A percentile compares a stretch with the other conserved stretches of the same genome.
Conservation (phyloP, 2,888 invertebrate genomes). For the Drosophila multiciliata region DNA sequence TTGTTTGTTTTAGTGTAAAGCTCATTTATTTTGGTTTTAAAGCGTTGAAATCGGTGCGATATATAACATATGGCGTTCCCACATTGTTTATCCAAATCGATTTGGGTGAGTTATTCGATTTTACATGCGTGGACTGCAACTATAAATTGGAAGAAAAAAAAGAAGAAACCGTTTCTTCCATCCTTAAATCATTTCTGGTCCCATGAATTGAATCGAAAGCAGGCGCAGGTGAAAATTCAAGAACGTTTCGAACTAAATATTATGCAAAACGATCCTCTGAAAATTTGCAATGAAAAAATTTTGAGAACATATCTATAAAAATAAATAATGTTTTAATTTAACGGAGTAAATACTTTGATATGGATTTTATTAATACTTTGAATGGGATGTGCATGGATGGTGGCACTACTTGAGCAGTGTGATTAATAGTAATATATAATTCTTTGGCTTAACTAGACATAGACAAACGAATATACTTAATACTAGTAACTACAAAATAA, state of each 20-base stretch:
- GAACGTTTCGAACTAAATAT: slow-evolving; percentile 46
- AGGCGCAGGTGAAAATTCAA: slow-evolving; percentile 43
- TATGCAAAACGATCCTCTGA: slow-evolving; percentile 40
- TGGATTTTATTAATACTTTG: slow-evolving; percentile 41
- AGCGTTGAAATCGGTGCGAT: slow-evolving; percentile 41
- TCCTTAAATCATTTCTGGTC: slow-evolving; percentile 32
- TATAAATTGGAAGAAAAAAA: slow-evolving; percentile 19
- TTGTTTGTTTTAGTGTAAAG: slow-evolving; percentile 36
- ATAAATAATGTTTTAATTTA: slow-evolving; percentile 37
- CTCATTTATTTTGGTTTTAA: slow-evolving; percentile 6
- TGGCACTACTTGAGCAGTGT: slow-evolving; percentile 17
- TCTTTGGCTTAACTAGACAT: slow-evolving; percentile 59
- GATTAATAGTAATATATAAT: slow-evolving; percentile 20
- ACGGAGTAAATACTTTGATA: slow-evolving; percentile 17
- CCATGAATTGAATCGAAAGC: slow-evolving; percentile 19
- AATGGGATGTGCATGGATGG: slow-evolving; percentile 21
- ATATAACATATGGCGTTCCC: slow-evolving; percentile 54
- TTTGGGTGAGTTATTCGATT: slow-evolving; percentile 8
- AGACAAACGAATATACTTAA: slow-evolving; percentile 20
- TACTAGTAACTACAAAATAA: slow-evolving; percentile 8
- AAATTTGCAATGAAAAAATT: slow-evolving; percentile 36
- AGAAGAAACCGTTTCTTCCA: slow-evolving; percentile 16
- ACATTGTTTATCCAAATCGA: slow-evolving; percentile 47
- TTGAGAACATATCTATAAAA: slow-evolving; percentile 2
- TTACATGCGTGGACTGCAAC: slow-evolving; percentile 13